These are phyloP conservation scores for Balaeniceps rex DNA, from an alignment of 2,113 vertebrate genomes.

Conservation along the genomic window DNA sequence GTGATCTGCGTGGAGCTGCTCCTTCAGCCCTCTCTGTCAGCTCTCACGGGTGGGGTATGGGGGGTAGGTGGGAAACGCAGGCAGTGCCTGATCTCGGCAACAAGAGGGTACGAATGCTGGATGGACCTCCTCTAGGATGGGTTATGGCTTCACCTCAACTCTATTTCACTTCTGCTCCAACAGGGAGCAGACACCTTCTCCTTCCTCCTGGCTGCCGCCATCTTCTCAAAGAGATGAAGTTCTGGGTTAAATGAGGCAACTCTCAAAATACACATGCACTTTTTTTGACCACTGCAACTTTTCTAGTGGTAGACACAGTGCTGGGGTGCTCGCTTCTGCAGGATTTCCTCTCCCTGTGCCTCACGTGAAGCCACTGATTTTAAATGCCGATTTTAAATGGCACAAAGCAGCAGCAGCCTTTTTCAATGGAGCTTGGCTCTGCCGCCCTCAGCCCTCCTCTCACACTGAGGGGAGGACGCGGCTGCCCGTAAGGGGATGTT, in stretches of 20 bases:
- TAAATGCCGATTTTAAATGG: not conserved
- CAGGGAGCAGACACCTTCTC: not conserved
- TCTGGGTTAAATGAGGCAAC: not conserved
- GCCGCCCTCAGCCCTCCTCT: not conserved
- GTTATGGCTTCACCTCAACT: not conserved
- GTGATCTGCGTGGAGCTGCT: not conserved
- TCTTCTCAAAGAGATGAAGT: not conserved
- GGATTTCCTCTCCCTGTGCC: not conserved
- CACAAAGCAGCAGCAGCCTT: not conserved
- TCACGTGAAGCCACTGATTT: not conserved
- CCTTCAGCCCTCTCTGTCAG: not conserved
- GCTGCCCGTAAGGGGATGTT: accelerated
- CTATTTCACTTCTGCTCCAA: not conserved
- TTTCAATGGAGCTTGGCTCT: not conserved
- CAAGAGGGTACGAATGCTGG: not conserved
- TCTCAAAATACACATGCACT: not conserved
- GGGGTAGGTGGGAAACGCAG: not conserved
- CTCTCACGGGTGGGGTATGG: not conserved
- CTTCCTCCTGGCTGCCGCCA: not conserved
- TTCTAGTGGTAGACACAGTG: accelerated
- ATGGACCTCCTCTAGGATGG: not conserved
- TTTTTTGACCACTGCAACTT: not conserved
- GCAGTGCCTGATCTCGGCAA: not conserved
- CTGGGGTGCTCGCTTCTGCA: not conserved
- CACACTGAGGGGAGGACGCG: not conserved